phyloP scores from a whole-genome alignment of 2,113 vertebrate genomes.

The Centropristis striata region DNA sequence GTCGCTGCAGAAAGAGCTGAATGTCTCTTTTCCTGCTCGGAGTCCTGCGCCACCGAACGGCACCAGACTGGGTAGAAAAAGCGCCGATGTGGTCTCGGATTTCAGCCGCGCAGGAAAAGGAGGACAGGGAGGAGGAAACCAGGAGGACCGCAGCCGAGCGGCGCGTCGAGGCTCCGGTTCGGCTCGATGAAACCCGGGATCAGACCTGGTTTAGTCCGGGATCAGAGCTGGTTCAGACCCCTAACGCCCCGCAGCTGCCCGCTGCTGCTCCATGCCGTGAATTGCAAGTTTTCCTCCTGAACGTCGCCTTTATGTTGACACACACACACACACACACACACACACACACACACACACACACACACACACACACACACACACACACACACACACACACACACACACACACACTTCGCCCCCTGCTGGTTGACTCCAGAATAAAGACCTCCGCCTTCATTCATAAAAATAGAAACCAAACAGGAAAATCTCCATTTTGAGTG shows the following conservation, averaged over 20 bases:
- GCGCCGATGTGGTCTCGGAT: constrained; percentile 49
- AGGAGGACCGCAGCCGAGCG: constrained; percentile 7
- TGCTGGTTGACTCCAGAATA: constrained; percentile 55
- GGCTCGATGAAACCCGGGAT: constrained; percentile 31
- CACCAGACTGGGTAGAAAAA: constrained; percentile 23
- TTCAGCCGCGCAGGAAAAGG: constrained; percentile 48
- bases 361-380: constrained; percentile 17
- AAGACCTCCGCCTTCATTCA: constrained; percentile 80
- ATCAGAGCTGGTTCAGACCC: constrained; percentile 37
- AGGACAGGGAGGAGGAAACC: neutral
- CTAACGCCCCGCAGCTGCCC: constrained; percentile 29
- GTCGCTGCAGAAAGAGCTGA: constrained; percentile 12
- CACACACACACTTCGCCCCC: constrained; percentile 56
- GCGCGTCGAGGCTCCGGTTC: constrained; percentile 31
- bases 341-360: neutral
- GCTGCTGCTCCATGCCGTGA: constrained; percentile 61
- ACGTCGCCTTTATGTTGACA: constrained; percentile 74
- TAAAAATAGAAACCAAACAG: constrained; percentile 75
- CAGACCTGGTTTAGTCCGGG: constrained; percentile 28
- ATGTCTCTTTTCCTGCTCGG: neutral
- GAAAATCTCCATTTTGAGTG: constrained; percentile 57
- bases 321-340: constrained; percentile 15
- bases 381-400: neutral
- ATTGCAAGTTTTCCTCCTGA: constrained; percentile 60
- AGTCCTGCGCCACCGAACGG: neutral